phyloP scores from a whole-genome alignment of 2,888 invertebrate species.

The Copidosoma aretas region DNA sequence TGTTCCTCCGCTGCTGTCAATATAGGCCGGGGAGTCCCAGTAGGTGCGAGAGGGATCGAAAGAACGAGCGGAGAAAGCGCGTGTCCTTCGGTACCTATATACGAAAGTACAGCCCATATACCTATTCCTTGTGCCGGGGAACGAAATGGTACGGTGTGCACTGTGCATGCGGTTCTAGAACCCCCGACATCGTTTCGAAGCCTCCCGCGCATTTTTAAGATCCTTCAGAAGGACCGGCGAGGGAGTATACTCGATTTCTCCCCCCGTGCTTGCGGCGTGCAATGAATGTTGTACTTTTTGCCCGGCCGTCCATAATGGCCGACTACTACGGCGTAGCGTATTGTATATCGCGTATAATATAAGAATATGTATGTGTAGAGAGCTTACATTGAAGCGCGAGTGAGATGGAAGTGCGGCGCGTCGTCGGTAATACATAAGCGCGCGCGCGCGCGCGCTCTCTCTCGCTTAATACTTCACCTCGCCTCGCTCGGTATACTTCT shows the following conservation, averaged over 20 bases:
- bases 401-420: background rate
- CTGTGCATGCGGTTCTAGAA: too few species aligned
- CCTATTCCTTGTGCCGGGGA: constrained; percentile 7
- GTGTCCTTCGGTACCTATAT: constrained; percentile 11
- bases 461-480: constrained; percentile 5
- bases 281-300: constrained; percentile 1
- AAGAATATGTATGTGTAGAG: background rate
- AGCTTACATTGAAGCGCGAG: background rate
- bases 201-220: constrained; percentile 58
- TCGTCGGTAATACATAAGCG: constrained; percentile 7
- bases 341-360: constrained; percentile 22
- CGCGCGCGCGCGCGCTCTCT: constrained; percentile 12
- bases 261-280: too few species aligned
- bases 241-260: background rate
- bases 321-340: constrained; percentile 16
- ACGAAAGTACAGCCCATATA: too few species aligned
- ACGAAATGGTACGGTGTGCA: background rate
- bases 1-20: constrained; percentile 26
- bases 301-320: constrained; percentile 33
- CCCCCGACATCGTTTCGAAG: constrained; percentile 12
- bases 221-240: constrained; percentile 19
- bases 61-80: constrained; percentile 35
- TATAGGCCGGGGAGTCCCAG: background rate
- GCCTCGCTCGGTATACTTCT: background rate
- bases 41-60: constrained; percentile 7